These are phyloP conservation scores for Calosoma granatense DNA, from an alignment of 1,140 invertebrate species.

Conservation along the genomic window DNA sequence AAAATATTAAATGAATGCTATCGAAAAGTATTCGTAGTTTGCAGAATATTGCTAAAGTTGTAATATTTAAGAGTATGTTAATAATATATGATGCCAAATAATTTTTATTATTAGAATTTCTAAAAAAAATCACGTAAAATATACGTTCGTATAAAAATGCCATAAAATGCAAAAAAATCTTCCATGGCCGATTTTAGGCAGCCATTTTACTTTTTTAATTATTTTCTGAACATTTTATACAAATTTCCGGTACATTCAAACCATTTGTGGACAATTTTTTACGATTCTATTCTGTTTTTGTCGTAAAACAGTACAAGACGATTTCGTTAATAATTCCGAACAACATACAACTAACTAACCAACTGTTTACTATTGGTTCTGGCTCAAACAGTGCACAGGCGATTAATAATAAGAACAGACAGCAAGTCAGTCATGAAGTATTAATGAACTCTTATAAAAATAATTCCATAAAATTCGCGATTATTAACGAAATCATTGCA, in stretches of 20 bases:
- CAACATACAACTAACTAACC: not conserved
- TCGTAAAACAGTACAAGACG: not conserved
- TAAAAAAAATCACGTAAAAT: not conserved
- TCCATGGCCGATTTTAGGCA: conserved; percentile 21
- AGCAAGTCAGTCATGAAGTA: no score
- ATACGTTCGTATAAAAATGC: not conserved
- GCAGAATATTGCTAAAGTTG: conserved; percentile 8
- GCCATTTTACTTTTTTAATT: conserved; percentile 20
- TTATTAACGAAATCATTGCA: not conserved
- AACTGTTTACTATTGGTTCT: no score
- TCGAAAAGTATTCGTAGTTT: not conserved
- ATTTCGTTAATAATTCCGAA: not conserved
- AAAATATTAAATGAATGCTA: not conserved
- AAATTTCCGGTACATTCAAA: not conserved
- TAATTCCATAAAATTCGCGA: not conserved
- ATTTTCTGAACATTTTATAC: not conserved
- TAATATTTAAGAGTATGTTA: conserved; percentile 27
- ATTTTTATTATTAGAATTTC: conserved; percentile 17
- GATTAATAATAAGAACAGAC: no score
- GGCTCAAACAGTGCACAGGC: no score
- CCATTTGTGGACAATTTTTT: no score
- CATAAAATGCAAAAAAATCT: conserved; percentile 16
- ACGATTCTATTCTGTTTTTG: not conserved
- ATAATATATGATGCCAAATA: conserved; percentile 32
- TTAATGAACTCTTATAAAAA: no score